phyloP scores from a whole-genome alignment of 2,797 vertebrate genomes.

The Philypnodon macrostomus region DNA sequence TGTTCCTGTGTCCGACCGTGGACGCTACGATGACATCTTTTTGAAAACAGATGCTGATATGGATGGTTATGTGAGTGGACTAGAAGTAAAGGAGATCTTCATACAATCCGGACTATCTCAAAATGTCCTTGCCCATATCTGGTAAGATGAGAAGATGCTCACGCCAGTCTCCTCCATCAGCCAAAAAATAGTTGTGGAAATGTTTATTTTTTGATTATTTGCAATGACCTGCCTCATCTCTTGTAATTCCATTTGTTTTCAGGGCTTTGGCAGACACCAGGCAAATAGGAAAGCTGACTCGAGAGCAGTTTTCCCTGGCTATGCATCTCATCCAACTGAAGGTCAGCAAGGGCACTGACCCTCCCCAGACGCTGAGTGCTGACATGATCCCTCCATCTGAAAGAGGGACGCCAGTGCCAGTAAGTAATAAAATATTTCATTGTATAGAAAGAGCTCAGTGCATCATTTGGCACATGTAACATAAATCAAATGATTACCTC shows the following conservation, averaged over 20 bases:
- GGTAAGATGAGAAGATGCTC: constrained; percentile 70
- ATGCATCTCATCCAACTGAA: constrained; percentile 98
- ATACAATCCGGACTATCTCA: constrained; percentile 95
- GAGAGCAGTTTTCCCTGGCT: constrained; percentile 93
- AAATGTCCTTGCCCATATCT: constrained; percentile 92
- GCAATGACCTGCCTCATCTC: not conserved
- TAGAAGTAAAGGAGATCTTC: constrained; percentile 97
- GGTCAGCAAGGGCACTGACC: constrained; percentile 93
- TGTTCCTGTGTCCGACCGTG: constrained; percentile 85
- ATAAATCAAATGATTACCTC: no score
- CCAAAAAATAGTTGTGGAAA: no score
- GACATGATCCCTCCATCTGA: constrained; percentile 97
- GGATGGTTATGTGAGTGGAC: constrained; percentile 93
- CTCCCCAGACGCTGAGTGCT: constrained; percentile 85
- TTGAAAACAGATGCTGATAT: constrained; percentile 92
- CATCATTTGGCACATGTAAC: no score
- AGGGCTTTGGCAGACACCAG: constrained; percentile 95
- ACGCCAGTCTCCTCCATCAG: not conserved
- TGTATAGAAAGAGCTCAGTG: no score
- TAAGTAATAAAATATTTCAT: no score
- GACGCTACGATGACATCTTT: constrained; percentile 94
- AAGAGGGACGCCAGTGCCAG: constrained; percentile 84
- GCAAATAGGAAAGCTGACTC: constrained; percentile 91
- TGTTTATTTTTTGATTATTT: no score
- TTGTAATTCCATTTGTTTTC: constrained; percentile 10